Percentiles rank a stretch among this genome's conserved stretches.
Conservation (phyloP, 1,140 invertebrate genomes). For the Pantala flavescens region DNA sequence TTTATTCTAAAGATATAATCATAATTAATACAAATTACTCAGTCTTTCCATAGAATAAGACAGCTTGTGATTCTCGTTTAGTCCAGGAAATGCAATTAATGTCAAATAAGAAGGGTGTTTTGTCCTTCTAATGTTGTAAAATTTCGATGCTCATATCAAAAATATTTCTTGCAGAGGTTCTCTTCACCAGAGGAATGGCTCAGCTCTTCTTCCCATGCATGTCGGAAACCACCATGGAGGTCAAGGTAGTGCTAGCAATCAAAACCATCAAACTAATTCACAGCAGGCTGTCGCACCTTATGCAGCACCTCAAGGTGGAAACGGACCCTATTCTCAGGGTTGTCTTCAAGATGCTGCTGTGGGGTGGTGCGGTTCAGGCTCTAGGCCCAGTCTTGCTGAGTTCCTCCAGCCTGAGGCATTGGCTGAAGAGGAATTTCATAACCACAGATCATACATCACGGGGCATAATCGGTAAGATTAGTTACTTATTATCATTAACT, state of each 20-base stretch:
- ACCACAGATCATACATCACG: constrained; percentile 72
- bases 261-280: not conserved
- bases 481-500: no score
- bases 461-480: constrained; percentile 68
- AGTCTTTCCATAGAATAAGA: no score
- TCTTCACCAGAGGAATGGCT: not conserved
- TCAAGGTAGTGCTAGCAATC: not conserved
- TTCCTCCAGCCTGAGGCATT: constrained; percentile 62
- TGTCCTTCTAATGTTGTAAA: no score
- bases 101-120: no score
- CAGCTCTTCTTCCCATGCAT: not conserved
- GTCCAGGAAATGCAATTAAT: no score
- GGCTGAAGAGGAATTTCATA: constrained; percentile 62
- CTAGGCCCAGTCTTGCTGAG: constrained; percentile 63
- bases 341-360: not conserved
- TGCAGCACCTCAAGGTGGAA: not conserved
- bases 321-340: not conserved
- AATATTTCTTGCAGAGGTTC: not conserved
- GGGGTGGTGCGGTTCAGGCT: constrained; percentile 37
- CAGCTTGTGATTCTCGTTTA: no score
- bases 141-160: no score
- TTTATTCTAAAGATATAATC: no score
- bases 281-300: not conserved
- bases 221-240: not conserved
- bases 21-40: no score